A percentile compares a stretch with the other conserved stretches of the same genome.
Evolutionary conservation across 2,888 invertebrate species (phyloP).

Genomic region (Cerastis leucographa): DNA sequence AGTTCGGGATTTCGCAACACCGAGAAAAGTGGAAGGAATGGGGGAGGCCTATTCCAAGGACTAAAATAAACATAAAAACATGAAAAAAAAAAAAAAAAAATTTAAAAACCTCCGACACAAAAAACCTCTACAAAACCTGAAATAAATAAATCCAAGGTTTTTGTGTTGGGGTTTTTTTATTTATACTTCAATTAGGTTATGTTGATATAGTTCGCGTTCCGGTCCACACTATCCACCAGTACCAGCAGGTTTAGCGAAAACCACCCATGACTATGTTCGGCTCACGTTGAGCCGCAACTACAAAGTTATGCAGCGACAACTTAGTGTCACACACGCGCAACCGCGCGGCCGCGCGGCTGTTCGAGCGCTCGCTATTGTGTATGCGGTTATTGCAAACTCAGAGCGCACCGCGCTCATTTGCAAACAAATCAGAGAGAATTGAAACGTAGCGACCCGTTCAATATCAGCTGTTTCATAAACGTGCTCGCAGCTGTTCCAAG

Average conservation of each 20-base stretch:
- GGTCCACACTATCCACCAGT: too few species aligned
- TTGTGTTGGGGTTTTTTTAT: too few species aligned
- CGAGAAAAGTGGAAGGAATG: too few species aligned
- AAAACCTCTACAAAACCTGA: too few species aligned
- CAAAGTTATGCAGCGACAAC: neutral
- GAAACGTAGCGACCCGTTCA: neutral
- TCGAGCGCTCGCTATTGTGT: neutral
- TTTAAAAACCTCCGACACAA: too few species aligned
- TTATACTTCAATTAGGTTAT: neutral
- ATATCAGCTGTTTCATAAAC: neutral
- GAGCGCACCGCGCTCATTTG: neutral
- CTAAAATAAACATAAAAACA: too few species aligned
- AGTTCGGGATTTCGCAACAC: too few species aligned
- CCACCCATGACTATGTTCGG: neutral
- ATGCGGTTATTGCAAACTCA: neutral
- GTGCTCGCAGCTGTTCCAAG: neutral
- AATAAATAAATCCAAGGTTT: too few species aligned
- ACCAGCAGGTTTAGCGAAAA: too few species aligned
- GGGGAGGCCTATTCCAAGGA: too few species aligned
- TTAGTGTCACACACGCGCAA: neutral
- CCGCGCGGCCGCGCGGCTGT: neutral
- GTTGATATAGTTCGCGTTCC: too few species aligned
- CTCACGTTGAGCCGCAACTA: neutral
- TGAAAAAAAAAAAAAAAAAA: too few species aligned
- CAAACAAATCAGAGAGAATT: neutral